Percentiles rank a stretch among this genome's conserved stretches.
phyloP scores from a whole-genome alignment of 2,797 vertebrate species.

The Halcyon leucocephala region DNA sequence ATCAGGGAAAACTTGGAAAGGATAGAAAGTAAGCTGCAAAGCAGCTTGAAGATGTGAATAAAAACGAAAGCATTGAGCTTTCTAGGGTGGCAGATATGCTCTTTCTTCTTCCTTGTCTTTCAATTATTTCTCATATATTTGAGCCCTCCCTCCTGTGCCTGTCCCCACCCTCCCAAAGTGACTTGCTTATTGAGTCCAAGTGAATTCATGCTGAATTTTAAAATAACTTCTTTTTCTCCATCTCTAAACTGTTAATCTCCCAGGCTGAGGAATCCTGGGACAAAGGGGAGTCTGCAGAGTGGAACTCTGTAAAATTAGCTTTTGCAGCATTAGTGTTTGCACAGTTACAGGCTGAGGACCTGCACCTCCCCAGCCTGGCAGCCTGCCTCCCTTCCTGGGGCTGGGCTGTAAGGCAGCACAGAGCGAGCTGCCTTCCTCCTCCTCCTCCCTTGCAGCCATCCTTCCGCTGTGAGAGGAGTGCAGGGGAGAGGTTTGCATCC shows the following conservation, averaged over 20 bases:
- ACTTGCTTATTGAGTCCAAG: slow-evolving; percentile 66
- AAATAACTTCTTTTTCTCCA: slow-evolving; percentile 78
- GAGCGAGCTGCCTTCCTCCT: not conserved
- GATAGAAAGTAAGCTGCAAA: slow-evolving; percentile 32
- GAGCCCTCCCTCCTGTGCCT: not conserved
- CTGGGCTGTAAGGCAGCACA: not conserved
- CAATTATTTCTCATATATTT: slow-evolving; percentile 48
- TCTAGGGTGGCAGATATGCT: not conserved
- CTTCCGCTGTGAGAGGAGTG: rapidly evolving
- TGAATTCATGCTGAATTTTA: slow-evolving; percentile 78
- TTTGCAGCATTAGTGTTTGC: slow-evolving; percentile 78
- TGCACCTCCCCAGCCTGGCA: slow-evolving; percentile 58
- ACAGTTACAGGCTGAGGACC: slow-evolving; percentile 76
- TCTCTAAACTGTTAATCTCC: slow-evolving; percentile 83
- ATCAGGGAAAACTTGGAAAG: not conserved
- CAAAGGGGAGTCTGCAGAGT: slow-evolving; percentile 78
- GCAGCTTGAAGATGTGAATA: not conserved
- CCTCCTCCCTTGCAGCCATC: not conserved
- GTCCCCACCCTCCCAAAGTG: slow-evolving; percentile 41
- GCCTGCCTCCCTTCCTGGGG: slow-evolving; percentile 5
- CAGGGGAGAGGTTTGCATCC: not conserved
- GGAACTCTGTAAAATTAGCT: slow-evolving; percentile 87
- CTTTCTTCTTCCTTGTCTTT: not conserved
- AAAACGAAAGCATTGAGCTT: slow-evolving; percentile 33
- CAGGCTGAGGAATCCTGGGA: slow-evolving; percentile 81